Evolutionary conservation across 2,797 vertebrate genomes (phyloP).

Genomic region (Cuculus canorus): DNA sequence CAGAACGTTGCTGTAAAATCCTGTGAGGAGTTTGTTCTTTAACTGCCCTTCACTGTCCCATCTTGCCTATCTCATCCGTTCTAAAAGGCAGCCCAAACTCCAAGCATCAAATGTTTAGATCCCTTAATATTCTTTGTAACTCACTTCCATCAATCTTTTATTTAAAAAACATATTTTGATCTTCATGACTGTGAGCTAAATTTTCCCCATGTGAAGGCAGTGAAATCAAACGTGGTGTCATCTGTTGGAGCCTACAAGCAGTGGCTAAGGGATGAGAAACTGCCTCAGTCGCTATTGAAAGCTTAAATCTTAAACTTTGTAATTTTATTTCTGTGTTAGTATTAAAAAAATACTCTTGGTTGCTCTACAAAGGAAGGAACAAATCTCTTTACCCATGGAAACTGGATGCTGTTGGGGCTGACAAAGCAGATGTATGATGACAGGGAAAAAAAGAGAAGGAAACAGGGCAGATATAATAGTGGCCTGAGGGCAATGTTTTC

Average conservation of each 20-base stretch:
- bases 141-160: background rate
- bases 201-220: background rate
- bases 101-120: background rate
- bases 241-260: background rate
- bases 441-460: slow-evolving; percentile 8
- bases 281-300: background rate
- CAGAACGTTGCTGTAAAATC: background rate
- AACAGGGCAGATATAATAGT: slow-evolving; percentile 62
- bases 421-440: slow-evolving; percentile 50
- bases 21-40: background rate
- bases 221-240: background rate
- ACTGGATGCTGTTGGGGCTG: background rate
- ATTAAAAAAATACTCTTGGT: background rate
- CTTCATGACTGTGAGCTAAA: background rate
- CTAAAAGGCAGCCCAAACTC: background rate
- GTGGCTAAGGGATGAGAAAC: background rate
- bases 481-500: slow-evolving; percentile 54
- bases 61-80: background rate
- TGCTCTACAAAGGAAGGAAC: background rate
- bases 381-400: background rate
- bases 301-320: background rate
- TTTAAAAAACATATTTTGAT: background rate
- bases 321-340: background rate
- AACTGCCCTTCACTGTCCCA: background rate
- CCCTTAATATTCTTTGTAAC: background rate